Evolutionary conservation across 2,113 vertebrate genomes (phyloP), one percentile per base, ranked within the genome.

Genomic region (Pipra filicauda): DNA sequence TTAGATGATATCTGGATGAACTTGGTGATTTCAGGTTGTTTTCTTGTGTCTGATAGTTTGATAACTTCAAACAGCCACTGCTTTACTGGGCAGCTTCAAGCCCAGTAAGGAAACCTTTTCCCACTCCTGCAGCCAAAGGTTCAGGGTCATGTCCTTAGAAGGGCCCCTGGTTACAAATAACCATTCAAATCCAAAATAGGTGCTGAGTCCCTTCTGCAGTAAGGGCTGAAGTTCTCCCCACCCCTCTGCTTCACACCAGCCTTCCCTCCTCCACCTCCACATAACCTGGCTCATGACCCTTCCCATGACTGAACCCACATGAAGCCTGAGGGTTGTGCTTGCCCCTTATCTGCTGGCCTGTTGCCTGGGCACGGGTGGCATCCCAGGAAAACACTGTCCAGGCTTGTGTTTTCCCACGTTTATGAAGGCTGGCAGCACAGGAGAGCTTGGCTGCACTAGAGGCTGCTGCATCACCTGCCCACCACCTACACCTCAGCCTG

Each of bases 261-360:
- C 43, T 28, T 73, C 24, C 58, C 35, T 77, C 15, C 51, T 51
- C 58, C 75, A 43, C 15, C 61, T 51, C 57, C n/a, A 3, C 31
- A 9, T 2, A 35, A 9, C 39, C 22, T 11, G 18, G 5, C n/a
- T 73, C 6, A 0, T 6, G 16, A 26, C 39, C 57, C 35, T 43
- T 27, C 52, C 23, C 51, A 3, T 2, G 23, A 17, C 28, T 41
- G 33, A 73, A 33, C 4, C 33, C 22, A 3, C 17, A 0, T 0
- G 2, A 23, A 67, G 15, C 51, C 28, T 8, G 23, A 28, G 39
- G 30, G 11, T 2, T 65, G 18, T 61, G 33, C 54, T 72, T 21
- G 2, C 17, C 20, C 35, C 24, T 51, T 8, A 44, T 6, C 66
- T 31, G 18, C 48, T 58, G 58, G 18, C 43, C 52, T 31, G 22